Evolutionary conservation across 2,888 invertebrate species (phyloP), one percentile per base, ranked within the genome.

Genomic region (Megalurothrips usitatus): DNA sequence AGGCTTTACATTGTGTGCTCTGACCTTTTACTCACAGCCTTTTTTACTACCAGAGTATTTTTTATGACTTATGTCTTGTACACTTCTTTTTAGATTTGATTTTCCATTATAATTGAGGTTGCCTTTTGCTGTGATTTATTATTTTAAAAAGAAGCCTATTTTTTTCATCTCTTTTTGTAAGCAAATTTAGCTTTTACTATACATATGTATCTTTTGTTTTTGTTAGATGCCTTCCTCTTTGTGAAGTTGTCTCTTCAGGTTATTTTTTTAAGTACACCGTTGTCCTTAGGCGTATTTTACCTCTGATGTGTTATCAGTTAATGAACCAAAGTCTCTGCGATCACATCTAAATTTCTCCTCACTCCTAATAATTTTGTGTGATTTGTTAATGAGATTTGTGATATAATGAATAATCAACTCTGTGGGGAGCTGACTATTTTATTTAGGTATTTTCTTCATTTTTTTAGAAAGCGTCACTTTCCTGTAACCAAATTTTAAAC

Each of bases 51-150:
- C 2, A 43, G 34, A 43, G 6, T 43, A 43, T 43, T 43, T 43
- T n/a, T 43, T 43, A 43, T 43, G 34, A 43, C 34, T 4, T 43
- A 43, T 58, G 14, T 58, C 58, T 58, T 14, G 19, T 17, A 19
- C 58, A 58, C 17, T 58, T 58, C 1, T 14, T 58, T 14, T 58
- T 19, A 58, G 19, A 6, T 19, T 19, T 58, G 58, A 58, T 58
- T 19, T 58, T 58, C 34, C 34, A 43, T 43, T 43, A 43, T 43
- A 43, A 43, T 43, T 43, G 34, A 26, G 68, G 26, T 75, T 75
- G 26, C 68, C 26, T 26, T 26, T 75, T 75, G n/a, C 68, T 75
- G 68, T 75, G 68, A 75, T 75, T 75, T 75, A 75, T 75, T 26
- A 26, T 26, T 75, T 75, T 75, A 4, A 11, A 26, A 26, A 23